phyloP scores from a whole-genome alignment of 2,797 vertebrate species.

The Siniperca scherzeri region DNA sequence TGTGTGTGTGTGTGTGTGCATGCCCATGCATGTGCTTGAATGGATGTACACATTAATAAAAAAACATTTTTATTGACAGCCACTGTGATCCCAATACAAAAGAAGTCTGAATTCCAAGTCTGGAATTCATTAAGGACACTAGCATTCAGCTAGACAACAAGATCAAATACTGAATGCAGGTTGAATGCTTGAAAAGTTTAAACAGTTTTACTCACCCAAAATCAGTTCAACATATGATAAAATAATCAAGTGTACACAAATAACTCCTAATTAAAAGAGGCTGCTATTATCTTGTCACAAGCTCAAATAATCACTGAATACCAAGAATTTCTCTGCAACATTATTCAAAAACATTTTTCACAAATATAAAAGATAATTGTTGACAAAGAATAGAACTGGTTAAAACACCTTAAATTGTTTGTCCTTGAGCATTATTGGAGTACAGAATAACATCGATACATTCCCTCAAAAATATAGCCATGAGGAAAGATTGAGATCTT shows the following conservation, averaged over 20 bases:
- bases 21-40: slow-evolving; percentile 41
- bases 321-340: slow-evolving; percentile 39
- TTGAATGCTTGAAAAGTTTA: slow-evolving; percentile 67
- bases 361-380: slow-evolving; percentile 43
- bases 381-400: slow-evolving; percentile 56
- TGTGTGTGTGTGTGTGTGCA: slow-evolving; percentile 16
- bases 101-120: slow-evolving; percentile 61
- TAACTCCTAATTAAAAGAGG: slow-evolving; percentile 57
- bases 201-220: slow-evolving; percentile 62
- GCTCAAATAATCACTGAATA: slow-evolving; percentile 46
- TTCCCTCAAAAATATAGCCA: slow-evolving; percentile 66
- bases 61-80: slow-evolving; percentile 66
- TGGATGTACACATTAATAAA: slow-evolving; percentile 59
- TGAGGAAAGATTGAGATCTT: slow-evolving; percentile 77
- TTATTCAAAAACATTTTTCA: slow-evolving; percentile 50
- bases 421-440: slow-evolving; percentile 72
- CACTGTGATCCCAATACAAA: slow-evolving; percentile 64
- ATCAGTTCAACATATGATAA: slow-evolving; percentile 47
- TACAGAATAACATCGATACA: slow-evolving; percentile 65
- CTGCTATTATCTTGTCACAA: slow-evolving; percentile 48
- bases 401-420: slow-evolving; percentile 71
- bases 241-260: slow-evolving; percentile 51
- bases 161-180: slow-evolving; percentile 68
- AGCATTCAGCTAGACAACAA: slow-evolving; percentile 68
- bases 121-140: slow-evolving; percentile 73